Evolutionary conservation across 2,113 vertebrate species (phyloP).

Genomic region (Odontophorus gujanensis): DNA sequence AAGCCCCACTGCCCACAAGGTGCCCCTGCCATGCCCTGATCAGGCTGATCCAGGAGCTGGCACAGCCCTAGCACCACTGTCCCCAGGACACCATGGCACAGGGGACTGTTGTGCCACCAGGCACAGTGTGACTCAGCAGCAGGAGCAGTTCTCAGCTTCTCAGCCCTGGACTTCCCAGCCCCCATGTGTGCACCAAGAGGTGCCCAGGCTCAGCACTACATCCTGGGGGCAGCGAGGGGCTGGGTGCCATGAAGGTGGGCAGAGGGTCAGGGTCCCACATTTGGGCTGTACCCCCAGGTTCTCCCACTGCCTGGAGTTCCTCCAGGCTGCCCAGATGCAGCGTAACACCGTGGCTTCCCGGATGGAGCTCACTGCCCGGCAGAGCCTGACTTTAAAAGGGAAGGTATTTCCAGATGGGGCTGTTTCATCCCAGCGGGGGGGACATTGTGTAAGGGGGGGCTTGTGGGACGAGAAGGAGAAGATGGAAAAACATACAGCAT

Average conservation of each 20-base stretch:
- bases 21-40: neutral
- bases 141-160: neutral
- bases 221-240: neutral
- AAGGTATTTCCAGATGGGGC: slow-evolving; percentile 66
- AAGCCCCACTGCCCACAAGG: neutral
- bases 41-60: neutral
- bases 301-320: neutral
- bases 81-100: neutral
- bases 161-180: neutral
- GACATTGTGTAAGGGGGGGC: neutral
- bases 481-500: slow-evolving; percentile 65
- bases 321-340: neutral
- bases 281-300: neutral
- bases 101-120: neutral
- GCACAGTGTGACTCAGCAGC: slow-evolving; percentile 16
- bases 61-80: neutral
- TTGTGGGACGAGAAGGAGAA: neutral
- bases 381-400: slow-evolving; percentile 72
- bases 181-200: rapidly evolving
- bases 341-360: neutral
- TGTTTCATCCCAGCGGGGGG: slow-evolving; percentile 27
- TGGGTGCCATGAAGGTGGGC: neutral
- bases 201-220: neutral
- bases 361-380: neutral
- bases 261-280: rapidly evolving